Percentiles rank a stretch among this genome's conserved stretches.
Conservation (phyloP, 1,140 invertebrate species). For the Eufriesea mexicana region DNA sequence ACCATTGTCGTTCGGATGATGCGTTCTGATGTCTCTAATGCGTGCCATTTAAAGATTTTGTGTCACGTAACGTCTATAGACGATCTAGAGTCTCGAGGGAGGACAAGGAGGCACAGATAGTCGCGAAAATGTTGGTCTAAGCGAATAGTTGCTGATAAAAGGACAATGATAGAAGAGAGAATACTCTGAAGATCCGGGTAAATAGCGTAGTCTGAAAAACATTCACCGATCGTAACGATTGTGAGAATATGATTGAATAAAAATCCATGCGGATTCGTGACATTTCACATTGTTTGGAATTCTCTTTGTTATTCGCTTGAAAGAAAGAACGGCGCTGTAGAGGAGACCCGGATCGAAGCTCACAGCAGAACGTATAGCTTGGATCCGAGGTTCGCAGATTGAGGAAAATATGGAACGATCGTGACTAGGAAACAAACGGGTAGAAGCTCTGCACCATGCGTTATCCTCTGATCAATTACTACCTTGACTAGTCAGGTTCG, state of each 20-base stretch:
- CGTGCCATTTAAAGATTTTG: neutral
- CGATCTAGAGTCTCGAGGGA: too few species aligned
- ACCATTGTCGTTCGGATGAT: neutral
- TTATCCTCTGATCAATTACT: neutral
- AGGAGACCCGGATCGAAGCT: neutral
- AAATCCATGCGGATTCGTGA: constrained; percentile 14
- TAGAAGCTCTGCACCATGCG: neutral
- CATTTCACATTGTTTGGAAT: constrained; percentile 33
- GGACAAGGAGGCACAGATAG: too few species aligned
- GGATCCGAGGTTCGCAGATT: neutral
- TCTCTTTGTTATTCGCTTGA: constrained; percentile 41
- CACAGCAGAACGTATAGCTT: neutral
- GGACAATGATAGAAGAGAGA: constrained; percentile 1
- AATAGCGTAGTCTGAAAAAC: constrained; percentile 20
- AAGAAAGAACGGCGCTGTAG: neutral
- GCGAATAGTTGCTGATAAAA: neutral
- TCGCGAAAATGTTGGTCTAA: neutral
- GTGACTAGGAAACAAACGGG: neutral
- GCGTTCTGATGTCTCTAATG: neutral
- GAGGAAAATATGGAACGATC: neutral
- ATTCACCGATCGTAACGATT: neutral
- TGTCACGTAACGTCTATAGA: too few species aligned
- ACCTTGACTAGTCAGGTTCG: neutral
- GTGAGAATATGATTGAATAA: constrained; percentile 17
- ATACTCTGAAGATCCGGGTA: neutral